Evolutionary conservation across 2,113 vertebrate species (phyloP).

Genomic region (Mastomys coucha): DNA sequence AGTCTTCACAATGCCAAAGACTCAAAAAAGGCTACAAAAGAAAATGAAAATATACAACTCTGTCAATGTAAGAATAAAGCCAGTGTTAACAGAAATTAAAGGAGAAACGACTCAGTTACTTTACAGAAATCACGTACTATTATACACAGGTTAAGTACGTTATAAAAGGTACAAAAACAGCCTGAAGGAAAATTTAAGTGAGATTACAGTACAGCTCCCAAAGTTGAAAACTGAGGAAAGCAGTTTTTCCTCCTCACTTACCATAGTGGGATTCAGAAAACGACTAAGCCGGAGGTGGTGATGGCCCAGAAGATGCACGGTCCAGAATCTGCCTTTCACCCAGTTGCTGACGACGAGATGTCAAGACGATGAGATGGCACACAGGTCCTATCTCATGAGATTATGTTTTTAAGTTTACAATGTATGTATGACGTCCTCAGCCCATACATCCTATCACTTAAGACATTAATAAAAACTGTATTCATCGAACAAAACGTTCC

Average conservation of each 20-base stretch:
- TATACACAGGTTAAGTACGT: not conserved
- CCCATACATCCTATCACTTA: not conserved
- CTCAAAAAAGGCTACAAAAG: constrained; percentile 14
- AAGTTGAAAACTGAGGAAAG: not conserved
- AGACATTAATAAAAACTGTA: not conserved
- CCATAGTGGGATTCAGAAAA: not conserved
- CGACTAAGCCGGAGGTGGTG: not conserved
- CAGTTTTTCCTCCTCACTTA: not conserved
- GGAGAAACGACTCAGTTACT: not conserved
- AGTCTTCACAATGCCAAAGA: constrained; percentile 24
- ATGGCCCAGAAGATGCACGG: not conserved
- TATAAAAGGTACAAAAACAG: not conserved
- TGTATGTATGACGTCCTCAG: not conserved
- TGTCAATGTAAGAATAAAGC: constrained; percentile 7
- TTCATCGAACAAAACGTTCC: not conserved
- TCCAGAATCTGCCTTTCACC: not conserved
- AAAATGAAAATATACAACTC: not conserved
- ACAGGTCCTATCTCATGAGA: not conserved
- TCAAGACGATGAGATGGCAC: not conserved
- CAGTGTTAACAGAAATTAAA: not conserved
- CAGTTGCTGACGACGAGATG: not conserved
- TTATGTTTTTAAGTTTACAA: not conserved
- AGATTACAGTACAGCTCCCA: not conserved
- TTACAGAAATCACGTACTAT: not conserved
- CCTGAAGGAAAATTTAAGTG: not conserved